Base-by-base conservation (phyloP, 2,113 vertebrate genomes). In the Pomatostomus ruficeps region DNA sequence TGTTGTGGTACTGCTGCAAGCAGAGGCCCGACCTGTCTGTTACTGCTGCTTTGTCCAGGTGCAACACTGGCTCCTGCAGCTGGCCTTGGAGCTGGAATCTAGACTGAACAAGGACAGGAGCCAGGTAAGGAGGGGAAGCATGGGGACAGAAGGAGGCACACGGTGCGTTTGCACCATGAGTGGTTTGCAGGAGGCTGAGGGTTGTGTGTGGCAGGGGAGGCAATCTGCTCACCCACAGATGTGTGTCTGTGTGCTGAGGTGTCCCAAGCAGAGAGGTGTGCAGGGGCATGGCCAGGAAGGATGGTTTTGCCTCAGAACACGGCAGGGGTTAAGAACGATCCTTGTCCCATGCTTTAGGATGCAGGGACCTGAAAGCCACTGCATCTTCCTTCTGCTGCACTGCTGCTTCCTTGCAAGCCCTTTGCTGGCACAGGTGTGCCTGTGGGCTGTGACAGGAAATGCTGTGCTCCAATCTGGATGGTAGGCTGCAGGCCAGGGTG, bases 1-100 rank as follows among this genome's bases (percentile, higher is more conserved):
- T 21, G 36, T 15, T 62, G n/a, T 28, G 17, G n/a, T 78, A 59
- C 28, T 28, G 18, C 46, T 71, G 33, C 25, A n/a, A 89, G 48
- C 20, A 55, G 29, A n/a, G 35, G 15, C 12, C 57, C 33, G 59
- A 45, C 22, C 48, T 93, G 25, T 72, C 62, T 57, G 33, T 88
- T 54, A 33, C 20, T 13, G 1, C 52, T 96, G 8, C 45, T 84
- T 72, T 83, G 36, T 95, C 68, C 96, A 99, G 99, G 98, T 99
- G 38, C 98, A 99, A 31, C 97, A 99, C 93, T 99, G 99, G 99
- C 98, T 99, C 33, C 92, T 99, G 94, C 99, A 99, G 48, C 91
- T 99, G 97, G 98, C 99, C 55, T 98, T 98, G 66, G 99, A 99
- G 97, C 96, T 99, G 94, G 99, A 99, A 92, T 99, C 99, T 84